Percentiles rank a stretch among this genome's conserved stretches.
These are phyloP conservation scores for Anthoscopus minutus DNA, from an alignment of 2,113 vertebrate genomes.

Conservation along the genomic window DNA sequence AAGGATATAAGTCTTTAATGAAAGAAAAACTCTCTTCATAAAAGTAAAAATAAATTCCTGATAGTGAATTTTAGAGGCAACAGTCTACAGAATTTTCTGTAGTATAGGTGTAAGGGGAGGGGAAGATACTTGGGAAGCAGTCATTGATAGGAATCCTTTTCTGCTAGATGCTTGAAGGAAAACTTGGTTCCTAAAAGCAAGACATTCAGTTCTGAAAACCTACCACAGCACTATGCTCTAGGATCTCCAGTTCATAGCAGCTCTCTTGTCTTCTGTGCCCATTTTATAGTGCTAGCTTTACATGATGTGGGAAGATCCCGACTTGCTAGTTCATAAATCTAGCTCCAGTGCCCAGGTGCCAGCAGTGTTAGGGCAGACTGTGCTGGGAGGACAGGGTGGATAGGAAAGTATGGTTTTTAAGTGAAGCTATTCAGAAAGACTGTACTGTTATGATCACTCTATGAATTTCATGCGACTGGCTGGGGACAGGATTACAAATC, in stretches of 20 bases:
- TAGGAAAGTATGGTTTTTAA: background rate
- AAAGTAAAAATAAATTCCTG: background rate
- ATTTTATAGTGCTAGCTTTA: background rate
- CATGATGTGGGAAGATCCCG: background rate
- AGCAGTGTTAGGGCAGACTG: background rate
- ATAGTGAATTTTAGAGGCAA: background rate
- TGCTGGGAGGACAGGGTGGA: background rate
- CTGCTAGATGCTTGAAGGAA: background rate
- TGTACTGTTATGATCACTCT: background rate
- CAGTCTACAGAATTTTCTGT: background rate
- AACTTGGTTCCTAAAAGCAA: background rate
- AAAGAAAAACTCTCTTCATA: background rate
- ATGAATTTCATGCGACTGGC: accelerated
- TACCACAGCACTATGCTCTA: accelerated
- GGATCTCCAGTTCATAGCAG: background rate
- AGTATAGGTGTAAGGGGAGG: background rate
- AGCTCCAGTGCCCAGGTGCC: background rate
- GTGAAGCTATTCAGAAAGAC: background rate
- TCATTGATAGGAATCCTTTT: background rate
- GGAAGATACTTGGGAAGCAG: background rate
- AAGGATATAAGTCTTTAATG: conserved; percentile 19
- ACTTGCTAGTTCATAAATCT: background rate
- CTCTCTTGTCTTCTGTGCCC: background rate
- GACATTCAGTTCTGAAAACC: background rate
- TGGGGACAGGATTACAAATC: background rate